A percentile compares a stretch with the other conserved stretches of the same genome.
Evolutionary conservation across 1,140 invertebrate species (phyloP).

Genomic region (Babylonia areolata): DNA sequence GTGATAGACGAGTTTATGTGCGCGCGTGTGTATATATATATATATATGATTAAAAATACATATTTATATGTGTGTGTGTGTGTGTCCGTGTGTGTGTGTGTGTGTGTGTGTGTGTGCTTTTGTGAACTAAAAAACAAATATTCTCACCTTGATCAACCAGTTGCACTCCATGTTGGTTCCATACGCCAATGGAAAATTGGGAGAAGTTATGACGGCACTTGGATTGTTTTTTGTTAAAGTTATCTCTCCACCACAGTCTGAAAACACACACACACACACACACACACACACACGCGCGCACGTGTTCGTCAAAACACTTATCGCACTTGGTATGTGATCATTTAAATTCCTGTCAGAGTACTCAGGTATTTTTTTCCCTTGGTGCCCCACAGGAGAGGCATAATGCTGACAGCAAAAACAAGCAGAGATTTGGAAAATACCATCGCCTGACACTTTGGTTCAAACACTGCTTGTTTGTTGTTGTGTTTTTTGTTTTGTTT

Average conservation of each 20-base stretch:
- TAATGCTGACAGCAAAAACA: too few species aligned
- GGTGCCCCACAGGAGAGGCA: too few species aligned
- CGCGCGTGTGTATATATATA: neutral
- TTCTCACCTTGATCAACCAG: conserved; percentile 39
- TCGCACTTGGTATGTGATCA: too few species aligned
- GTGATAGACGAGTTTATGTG: too few species aligned
- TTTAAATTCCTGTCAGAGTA: too few species aligned
- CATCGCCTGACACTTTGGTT: too few species aligned
- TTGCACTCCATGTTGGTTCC: conserved; percentile 31
- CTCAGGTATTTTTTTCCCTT: too few species aligned
- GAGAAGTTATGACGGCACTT: conserved; percentile 1
- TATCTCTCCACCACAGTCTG: conserved; percentile 36
- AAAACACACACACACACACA: neutral
- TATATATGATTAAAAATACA: neutral
- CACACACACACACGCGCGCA: neutral
- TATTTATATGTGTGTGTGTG: neutral
- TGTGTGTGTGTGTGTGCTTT: neutral
- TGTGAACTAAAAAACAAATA: too few species aligned
- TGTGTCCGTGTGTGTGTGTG: neutral
- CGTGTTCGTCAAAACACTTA: too few species aligned
- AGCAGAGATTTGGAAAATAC: too few species aligned
- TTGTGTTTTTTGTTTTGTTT: too few species aligned
- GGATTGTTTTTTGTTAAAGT: neutral
- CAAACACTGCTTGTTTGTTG: too few species aligned
- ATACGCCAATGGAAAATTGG: conserved; percentile 14